Conservation (phyloP, 2,113 vertebrate species). For the Rynchops niger region DNA sequence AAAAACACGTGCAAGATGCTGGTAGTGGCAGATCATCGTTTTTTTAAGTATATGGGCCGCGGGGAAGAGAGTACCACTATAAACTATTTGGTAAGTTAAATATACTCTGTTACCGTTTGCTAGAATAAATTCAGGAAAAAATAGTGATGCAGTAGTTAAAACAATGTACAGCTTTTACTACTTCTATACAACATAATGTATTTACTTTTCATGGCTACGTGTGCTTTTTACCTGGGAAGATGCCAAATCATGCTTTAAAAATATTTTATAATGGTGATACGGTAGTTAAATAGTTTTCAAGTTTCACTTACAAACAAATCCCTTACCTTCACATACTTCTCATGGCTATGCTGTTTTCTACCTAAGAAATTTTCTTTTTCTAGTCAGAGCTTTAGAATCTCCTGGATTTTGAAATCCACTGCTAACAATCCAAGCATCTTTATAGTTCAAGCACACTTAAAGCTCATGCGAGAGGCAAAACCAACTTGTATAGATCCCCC, state of each 20-base stretch:
- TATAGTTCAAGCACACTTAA: neutral
- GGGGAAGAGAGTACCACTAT: constrained; percentile 94
- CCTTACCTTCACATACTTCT: neutral
- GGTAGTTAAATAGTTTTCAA: neutral
- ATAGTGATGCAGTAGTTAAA: neutral
- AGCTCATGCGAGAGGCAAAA: neutral
- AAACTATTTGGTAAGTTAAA: constrained; percentile 89
- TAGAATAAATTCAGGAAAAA: neutral
- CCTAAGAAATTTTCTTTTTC: neutral
- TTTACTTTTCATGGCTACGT: neutral
- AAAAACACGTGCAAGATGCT: constrained; percentile 93
- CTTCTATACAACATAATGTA: neutral
- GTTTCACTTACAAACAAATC: neutral
- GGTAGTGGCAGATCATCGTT: constrained; percentile 96
- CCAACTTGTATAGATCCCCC: neutral
- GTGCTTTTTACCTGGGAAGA: neutral
- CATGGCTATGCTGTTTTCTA: neutral
- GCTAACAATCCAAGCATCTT: neutral
- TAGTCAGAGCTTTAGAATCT: neutral
- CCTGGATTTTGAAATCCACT: neutral
- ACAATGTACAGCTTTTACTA: neutral
- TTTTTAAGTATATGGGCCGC: constrained; percentile 92
- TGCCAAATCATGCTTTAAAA: neutral
- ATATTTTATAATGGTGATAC: neutral
- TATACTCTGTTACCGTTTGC: neutral